Percentiles rank a stretch among this genome's conserved stretches.
phyloP scores from a whole-genome alignment of 1,140 invertebrate species.

The Brachionus angularis region DNA sequence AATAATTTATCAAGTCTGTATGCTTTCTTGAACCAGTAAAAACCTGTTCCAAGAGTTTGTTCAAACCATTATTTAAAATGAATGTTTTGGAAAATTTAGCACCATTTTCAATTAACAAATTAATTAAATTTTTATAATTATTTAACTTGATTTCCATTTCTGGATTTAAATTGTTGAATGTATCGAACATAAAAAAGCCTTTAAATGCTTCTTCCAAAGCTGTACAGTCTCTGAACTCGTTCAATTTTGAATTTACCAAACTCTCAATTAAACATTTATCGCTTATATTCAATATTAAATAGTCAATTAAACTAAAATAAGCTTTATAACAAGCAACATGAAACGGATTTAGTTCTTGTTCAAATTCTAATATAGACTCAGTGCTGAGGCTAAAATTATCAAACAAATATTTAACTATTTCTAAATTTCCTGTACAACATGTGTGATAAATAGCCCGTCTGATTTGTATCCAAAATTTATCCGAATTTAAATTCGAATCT shows the following conservation, averaged over 20 bases:
- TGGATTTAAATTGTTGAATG: not conserved
- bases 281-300: not conserved
- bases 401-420: slow-evolving; percentile 17
- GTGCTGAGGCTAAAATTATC: not conserved
- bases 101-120: slow-evolving; percentile 25
- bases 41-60: not conserved
- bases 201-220: slow-evolving; percentile 30
- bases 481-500: not conserved
- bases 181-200: not conserved
- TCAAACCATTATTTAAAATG: not conserved
- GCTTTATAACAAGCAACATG: slow-evolving; percentile 22
- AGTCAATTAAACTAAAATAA: not conserved
- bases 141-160: not conserved
- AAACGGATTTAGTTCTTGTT: slow-evolving; percentile 21
- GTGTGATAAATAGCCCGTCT: not conserved
- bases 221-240: slow-evolving; percentile 13
- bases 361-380: not conserved
- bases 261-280: not conserved
- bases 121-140: slow-evolving; percentile 28
- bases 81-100: slow-evolving; percentile 19
- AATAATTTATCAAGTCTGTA: slow-evolving; percentile 9
- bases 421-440: not conserved
- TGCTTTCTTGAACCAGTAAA: not conserved
- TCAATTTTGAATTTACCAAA: not conserved
- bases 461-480: not conserved